Evolutionary conservation across 2,113 vertebrate genomes (phyloP).

Genomic region (Pelvicachromis taeniatus): DNA sequence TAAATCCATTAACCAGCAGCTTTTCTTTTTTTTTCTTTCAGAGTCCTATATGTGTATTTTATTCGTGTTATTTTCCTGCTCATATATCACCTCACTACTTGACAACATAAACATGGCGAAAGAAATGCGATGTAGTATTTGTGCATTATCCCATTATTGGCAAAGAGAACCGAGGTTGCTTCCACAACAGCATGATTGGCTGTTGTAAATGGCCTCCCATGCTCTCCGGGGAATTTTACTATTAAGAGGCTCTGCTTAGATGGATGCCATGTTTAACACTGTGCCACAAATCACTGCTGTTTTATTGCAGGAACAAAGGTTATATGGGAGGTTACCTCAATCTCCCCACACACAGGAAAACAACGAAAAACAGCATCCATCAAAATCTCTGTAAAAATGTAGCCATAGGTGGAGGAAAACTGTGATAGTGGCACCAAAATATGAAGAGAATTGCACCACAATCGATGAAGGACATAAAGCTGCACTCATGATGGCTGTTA

Average conservation of each 20-base stretch:
- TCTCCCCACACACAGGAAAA: not conserved
- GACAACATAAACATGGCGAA: not conserved
- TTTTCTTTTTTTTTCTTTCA: slow-evolving; percentile 34
- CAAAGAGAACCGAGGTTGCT: not conserved
- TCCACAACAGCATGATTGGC: not conserved
- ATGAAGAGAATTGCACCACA: not conserved
- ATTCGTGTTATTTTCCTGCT: not conserved
- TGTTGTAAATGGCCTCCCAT: slow-evolving; percentile 27
- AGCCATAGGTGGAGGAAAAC: not conserved
- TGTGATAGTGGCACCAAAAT: not conserved
- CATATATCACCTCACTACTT: slow-evolving; percentile 23
- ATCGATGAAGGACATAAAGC: not conserved
- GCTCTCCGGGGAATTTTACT: slow-evolving; percentile 31
- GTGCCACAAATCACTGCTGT: not conserved
- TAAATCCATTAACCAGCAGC: not conserved
- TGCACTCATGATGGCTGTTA: not conserved
- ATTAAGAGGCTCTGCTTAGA: slow-evolving; percentile 14
- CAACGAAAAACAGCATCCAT: not conserved
- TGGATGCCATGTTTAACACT: slow-evolving; percentile 14
- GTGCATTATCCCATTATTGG: slow-evolving; percentile 45
- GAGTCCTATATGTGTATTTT: not conserved
- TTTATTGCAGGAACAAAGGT: slow-evolving; percentile 4
- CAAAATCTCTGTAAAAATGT: not conserved
- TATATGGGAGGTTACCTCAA: not conserved
- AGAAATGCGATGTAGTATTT: not conserved